phyloP scores from a whole-genome alignment of 2,888 invertebrate genomes.

The Acanthosoma haemorrhoidale region DNA sequence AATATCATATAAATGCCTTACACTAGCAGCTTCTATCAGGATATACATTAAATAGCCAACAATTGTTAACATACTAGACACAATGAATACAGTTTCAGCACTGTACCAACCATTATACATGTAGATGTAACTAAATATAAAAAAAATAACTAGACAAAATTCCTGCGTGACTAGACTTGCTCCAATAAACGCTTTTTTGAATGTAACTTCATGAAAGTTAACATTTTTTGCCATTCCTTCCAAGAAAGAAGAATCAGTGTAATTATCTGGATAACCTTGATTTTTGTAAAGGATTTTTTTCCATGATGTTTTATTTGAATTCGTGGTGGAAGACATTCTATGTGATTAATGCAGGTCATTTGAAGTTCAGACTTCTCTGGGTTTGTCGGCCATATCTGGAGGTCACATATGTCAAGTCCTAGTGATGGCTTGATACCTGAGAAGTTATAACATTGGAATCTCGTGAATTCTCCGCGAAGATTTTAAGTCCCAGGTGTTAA shows the following conservation, averaged over 20 bases:
- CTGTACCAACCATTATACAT: slow-evolving; percentile 64
- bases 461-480: no score
- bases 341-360: no score
- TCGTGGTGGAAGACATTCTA: neutral
- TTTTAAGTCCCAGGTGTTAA: no score
- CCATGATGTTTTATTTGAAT: slow-evolving; percentile 57
- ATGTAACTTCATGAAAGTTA: slow-evolving; percentile 66
- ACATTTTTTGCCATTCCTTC: slow-evolving; percentile 79
- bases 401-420: no score
- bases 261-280: slow-evolving; percentile 83
- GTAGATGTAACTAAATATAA: slow-evolving; percentile 65
- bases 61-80: slow-evolving; percentile 53
- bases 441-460: no score
- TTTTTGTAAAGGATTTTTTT: slow-evolving; percentile 85
- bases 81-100: slow-evolving; percentile 59
- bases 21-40: slow-evolving; percentile 41
- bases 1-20: slow-evolving; percentile 40
- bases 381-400: neutral
- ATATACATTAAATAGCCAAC: slow-evolving; percentile 59
- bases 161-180: slow-evolving; percentile 75
- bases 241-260: slow-evolving; percentile 81
- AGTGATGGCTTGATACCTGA: no score
- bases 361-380: no score
- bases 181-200: slow-evolving; percentile 64
- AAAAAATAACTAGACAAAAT: slow-evolving; percentile 68